Base-by-base conservation (phyloP, 2,888 invertebrate genomes). In the Hymenopus coronatus region DNA sequence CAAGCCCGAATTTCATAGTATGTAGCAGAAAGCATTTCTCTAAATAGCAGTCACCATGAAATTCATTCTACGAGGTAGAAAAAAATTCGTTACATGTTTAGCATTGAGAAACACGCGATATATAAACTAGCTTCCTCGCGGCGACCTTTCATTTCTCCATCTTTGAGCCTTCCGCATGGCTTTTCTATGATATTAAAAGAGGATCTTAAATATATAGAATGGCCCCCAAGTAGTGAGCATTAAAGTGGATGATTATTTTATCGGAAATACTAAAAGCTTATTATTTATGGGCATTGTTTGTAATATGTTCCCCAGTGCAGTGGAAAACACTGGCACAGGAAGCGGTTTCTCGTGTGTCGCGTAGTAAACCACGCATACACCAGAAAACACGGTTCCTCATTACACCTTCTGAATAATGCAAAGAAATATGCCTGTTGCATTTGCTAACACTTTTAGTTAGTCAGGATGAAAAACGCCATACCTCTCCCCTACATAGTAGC, bases 391-490 rank as follows among this genome's bases (percentile, higher is more conserved):
- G 28, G 85, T 85, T 85, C n/a, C 85, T 85, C 85, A 85, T 85
- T 85, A 85, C 81, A 81, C n/a, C 81, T 86, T 12, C 86, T 86
- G 86, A 86, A 86, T 86, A 86, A 86, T 86, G 86, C 70, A 86
- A 81, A 86, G 70, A 81, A 86, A 54, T 81, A 7, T 28, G 86
- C 70, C 86, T 86, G 86, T 86, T 86, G 86, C 86, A 81, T 86
- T 86, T 28, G 54, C 86, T 81, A 86, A 85, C 86, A 81, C 81
- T 86, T 86, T 81, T 27, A 7, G 40, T 85, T 85, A 33, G 30
- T 30, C 30, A 46, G 54, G 54, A 70, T 20, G 54, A 70, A 70
- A 70, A 70, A 70, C 54, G 25, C 54, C 54, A 20, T 25, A 25
- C 54, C 54, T 15, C 54, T 15, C 54, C 20, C 54, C 15, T 3